phyloP scores from a whole-genome alignment of 2,888 invertebrate species.

The Phyto melanocephala region DNA sequence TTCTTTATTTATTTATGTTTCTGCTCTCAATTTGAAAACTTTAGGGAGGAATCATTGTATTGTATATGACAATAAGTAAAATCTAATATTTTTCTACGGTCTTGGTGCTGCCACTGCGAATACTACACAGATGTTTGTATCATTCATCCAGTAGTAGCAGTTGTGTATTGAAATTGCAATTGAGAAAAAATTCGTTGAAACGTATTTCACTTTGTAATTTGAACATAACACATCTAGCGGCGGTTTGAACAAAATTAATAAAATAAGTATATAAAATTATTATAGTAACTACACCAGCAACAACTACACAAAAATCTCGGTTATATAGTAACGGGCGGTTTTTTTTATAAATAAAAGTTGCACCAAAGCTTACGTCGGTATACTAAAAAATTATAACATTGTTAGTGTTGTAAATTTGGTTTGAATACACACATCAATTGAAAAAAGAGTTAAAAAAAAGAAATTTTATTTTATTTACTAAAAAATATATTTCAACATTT shows the following conservation, averaged over 20 bases:
- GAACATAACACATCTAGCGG: constrained; percentile 60
- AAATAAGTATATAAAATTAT: constrained; percentile 16
- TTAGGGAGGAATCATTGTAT: constrained; percentile 19
- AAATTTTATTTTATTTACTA: constrained; percentile 19
- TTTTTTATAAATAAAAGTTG: constrained; percentile 5
- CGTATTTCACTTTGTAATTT: constrained; percentile 62
- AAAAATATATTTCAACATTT: constrained; percentile 8
- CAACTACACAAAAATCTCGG: constrained; percentile 18
- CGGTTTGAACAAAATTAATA: constrained; percentile 36
- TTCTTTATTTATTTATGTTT: background rate
- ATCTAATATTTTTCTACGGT: constrained; percentile 48
- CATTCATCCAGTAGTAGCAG: constrained; percentile 9
- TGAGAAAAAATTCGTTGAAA: constrained; percentile 49
- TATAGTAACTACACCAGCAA: background rate
- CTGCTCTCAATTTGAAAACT: constrained; percentile 11
- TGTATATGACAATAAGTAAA: constrained; percentile 3
- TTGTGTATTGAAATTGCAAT: constrained; percentile 41
- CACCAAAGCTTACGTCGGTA: constrained; percentile 21
- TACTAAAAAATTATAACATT: background rate
- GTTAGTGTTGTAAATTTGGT: constrained; percentile 22
- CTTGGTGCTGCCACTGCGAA: background rate
- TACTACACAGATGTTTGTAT: background rate
- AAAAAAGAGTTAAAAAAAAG: background rate
- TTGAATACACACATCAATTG: background rate
- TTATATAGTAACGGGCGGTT: constrained; percentile 41